Evolutionary conservation across 2,113 vertebrate genomes (phyloP), one percentile per base, ranked within the genome.

Genomic region (Larimichthys crocea): DNA sequence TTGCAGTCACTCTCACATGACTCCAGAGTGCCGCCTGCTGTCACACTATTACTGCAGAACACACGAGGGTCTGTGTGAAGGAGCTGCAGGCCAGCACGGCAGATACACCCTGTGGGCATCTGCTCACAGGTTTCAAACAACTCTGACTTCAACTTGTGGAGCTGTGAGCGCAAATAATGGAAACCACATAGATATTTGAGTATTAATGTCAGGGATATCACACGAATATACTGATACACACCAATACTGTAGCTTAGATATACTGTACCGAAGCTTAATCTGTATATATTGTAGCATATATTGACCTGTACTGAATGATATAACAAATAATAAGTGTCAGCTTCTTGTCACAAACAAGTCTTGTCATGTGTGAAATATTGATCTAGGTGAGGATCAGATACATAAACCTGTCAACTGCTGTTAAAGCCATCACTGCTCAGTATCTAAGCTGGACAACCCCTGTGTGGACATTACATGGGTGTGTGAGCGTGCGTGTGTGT

Each of bases 391-490:
- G 76, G 86, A 86, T 84, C 83, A 85, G 77, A 17, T 71, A 61
- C 78, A 88, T 82, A 91, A 91, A 91, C 61, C 81, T 70, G 78
- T 89, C 90, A 84, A 62, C 82, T 53, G 75, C 82, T 60, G 73
- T 83, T 59, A 84, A 79, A 83, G 71, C 77, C 70, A 59, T 64
- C 81, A 48, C 46, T 65, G 68, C 61, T 76, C 56, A 40, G 76
- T 24, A 57, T 48, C 69, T 11, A 22, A 5, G 11, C 56, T 31
- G 64, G 35, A 75, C 72, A 57, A 24, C 20, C 35, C 2, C 5
- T 52, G 70, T 46, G 35, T 6, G 10, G 62, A 69, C 31, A 29
- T 70, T 22, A 20, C 15, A 0, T 79, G 40, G 71, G 29, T 77
- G 53, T 84, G 83, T 74, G 80, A 76, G 70, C 79, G 76, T 71